phyloP scores from a whole-genome alignment of 2,888 invertebrate genomes.

The Sinohyriopsis cumingii region DNA sequence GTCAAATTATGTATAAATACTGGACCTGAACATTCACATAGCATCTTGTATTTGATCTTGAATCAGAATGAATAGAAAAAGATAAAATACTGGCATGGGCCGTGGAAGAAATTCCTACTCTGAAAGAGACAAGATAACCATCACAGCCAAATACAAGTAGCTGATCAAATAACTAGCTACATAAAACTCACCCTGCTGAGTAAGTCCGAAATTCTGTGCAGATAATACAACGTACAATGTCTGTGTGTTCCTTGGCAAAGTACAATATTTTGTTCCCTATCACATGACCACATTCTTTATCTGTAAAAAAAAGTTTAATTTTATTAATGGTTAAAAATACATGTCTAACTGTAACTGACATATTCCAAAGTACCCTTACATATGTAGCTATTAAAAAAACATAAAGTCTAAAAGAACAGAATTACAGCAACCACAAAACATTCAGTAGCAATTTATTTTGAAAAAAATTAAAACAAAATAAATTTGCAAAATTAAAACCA shows the following conservation, averaged over 20 bases:
- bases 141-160: neutral
- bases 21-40: too few relatives aligned
- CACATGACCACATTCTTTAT: conserved; percentile 64
- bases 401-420: too few relatives aligned
- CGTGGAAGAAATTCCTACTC: too few relatives aligned
- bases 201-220: conserved; percentile 69
- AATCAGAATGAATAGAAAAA: too few relatives aligned
- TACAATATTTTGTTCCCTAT: conserved; percentile 58
- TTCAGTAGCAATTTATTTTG: too few relatives aligned
- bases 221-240: conserved; percentile 68
- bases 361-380: neutral
- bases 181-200: conserved; percentile 65
- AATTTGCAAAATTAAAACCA: too few relatives aligned
- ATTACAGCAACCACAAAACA: too few relatives aligned
- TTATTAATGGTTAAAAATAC: neutral
- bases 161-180: neutral
- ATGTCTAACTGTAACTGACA: neutral
- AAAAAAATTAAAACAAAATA: too few relatives aligned
- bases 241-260: conserved; percentile 65
- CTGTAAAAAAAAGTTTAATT: conserved; percentile 39
- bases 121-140: too few relatives aligned
- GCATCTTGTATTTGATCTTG: too few relatives aligned
- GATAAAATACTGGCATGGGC: too few relatives aligned
- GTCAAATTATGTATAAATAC: too few relatives aligned
- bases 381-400: neutral